Conservation (phyloP, 2,888 invertebrate genomes). For the Teleiodes luculella region DNA sequence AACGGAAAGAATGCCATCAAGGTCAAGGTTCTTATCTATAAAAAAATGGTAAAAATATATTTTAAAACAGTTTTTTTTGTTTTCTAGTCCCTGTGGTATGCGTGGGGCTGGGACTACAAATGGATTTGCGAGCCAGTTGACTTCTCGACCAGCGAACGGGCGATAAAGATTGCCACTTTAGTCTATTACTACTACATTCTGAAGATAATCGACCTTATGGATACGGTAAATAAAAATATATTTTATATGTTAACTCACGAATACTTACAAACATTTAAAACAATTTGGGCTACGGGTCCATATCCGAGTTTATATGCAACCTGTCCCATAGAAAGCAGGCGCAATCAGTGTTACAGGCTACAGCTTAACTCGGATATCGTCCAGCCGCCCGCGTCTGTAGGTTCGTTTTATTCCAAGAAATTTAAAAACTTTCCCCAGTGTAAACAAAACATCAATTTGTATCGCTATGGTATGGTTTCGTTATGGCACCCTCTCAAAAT, state of each 20-base stretch:
- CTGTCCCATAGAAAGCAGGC: no score
- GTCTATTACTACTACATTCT: conserved; percentile 46
- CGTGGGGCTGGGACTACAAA: conserved; percentile 68
- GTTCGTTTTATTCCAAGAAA: neutral
- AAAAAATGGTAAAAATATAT: no score
- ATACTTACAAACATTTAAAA: no score
- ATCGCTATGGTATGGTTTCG: no score
- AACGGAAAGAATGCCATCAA: no score
- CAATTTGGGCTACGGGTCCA: no score
- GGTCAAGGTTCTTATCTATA: no score
- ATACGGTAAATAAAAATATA: conserved; percentile 52
- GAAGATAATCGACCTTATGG: conserved; percentile 57
- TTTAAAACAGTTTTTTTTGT: neutral
- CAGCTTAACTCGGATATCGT: no score
- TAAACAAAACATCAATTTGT: neutral
- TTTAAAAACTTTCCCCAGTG: neutral
- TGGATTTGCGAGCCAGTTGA: conserved; percentile 66
- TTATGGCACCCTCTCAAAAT: no score
- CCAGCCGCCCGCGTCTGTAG: no score
- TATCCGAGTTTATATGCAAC: no score
- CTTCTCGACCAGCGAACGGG: conserved; percentile 32
- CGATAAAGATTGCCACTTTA: conserved; percentile 31
- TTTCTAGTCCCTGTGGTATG: conserved; percentile 40
- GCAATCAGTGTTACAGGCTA: no score
- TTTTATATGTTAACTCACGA: neutral